phyloP scores from a whole-genome alignment of 1,140 invertebrate species.

The Nephotettix cincticeps region DNA sequence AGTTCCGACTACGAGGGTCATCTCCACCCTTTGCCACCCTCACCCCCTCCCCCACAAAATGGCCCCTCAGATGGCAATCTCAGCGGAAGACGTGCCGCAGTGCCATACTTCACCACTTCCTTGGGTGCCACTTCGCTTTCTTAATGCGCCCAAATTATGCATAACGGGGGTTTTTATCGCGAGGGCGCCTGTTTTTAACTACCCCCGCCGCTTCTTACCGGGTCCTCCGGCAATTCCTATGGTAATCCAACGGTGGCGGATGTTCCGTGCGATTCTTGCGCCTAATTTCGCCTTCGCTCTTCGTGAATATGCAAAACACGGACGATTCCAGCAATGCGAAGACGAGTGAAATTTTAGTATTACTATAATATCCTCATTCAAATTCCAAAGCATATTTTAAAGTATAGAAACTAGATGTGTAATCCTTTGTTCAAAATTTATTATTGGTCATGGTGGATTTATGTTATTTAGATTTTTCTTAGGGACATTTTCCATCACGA shows the following conservation, averaged over 20 bases:
- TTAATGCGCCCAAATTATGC: background rate
- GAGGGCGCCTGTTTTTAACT: constrained; percentile 11
- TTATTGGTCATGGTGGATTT: too few species aligned
- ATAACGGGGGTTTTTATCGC: constrained; percentile 8
- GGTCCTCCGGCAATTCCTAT: background rate
- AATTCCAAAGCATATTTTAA: too few species aligned
- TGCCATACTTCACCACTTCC: background rate
- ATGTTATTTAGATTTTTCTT: too few species aligned
- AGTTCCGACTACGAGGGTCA: background rate
- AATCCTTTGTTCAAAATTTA: too few species aligned
- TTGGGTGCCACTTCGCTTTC: background rate
- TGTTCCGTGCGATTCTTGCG: constrained; percentile 6
- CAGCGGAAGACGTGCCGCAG: background rate
- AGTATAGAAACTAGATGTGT: too few species aligned
- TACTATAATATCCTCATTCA: too few species aligned
- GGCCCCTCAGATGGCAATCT: background rate
- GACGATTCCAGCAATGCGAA: too few species aligned
- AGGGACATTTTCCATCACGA: too few species aligned
- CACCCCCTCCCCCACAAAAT: background rate
- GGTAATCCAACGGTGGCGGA: background rate
- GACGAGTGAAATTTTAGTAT: too few species aligned
- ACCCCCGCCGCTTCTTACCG: constrained; percentile 1
- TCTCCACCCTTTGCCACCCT: background rate
- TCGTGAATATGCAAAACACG: constrained; percentile 4
- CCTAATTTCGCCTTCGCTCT: constrained; percentile 11